These are phyloP conservation scores for Boloria euphrosyne DNA, from an alignment of 2,888 invertebrate species.

Conservation along the genomic window DNA sequence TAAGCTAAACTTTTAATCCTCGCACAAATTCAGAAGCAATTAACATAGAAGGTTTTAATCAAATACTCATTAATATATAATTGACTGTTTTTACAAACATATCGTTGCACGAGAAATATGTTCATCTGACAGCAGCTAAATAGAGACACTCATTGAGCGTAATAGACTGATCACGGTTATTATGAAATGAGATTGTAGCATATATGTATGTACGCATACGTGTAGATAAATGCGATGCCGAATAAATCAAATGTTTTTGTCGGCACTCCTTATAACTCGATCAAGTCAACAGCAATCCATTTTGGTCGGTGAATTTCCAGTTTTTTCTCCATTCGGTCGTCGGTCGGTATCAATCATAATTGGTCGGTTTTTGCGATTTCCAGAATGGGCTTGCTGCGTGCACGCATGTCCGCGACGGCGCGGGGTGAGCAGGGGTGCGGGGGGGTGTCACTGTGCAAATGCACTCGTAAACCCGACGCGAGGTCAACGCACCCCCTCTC, in stretches of 20 bases:
- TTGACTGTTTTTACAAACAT: constrained; percentile 20
- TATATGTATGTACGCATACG: constrained; percentile 27
- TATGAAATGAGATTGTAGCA: constrained; percentile 34
- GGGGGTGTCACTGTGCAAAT: constrained; percentile 80
- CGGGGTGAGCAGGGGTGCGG: constrained; percentile 44
- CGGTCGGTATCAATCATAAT: constrained; percentile 74
- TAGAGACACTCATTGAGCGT: constrained; percentile 28
- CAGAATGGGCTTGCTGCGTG: constrained; percentile 64
- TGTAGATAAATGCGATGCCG: constrained; percentile 27
- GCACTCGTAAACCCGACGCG: constrained; percentile 76
- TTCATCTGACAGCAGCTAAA: constrained; percentile 22
- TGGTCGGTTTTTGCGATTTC: constrained; percentile 68
- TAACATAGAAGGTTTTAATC: constrained; percentile 16
- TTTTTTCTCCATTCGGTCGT: constrained; percentile 52
- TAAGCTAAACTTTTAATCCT: neutral
- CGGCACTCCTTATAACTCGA: constrained; percentile 26
- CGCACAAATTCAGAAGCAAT: constrained; percentile 5
- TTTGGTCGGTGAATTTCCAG: constrained; percentile 54
- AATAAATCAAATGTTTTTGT: constrained; percentile 42
- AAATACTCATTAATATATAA: constrained; percentile 19
- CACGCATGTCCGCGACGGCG: constrained; percentile 50
- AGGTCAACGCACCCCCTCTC: constrained; percentile 71
- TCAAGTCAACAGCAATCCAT: constrained; percentile 49
- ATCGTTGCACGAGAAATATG: constrained; percentile 22
- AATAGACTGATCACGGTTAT: constrained; percentile 35